phyloP scores from a whole-genome alignment of 1,140 invertebrate species.

The Contarinia nasturtii region DNA sequence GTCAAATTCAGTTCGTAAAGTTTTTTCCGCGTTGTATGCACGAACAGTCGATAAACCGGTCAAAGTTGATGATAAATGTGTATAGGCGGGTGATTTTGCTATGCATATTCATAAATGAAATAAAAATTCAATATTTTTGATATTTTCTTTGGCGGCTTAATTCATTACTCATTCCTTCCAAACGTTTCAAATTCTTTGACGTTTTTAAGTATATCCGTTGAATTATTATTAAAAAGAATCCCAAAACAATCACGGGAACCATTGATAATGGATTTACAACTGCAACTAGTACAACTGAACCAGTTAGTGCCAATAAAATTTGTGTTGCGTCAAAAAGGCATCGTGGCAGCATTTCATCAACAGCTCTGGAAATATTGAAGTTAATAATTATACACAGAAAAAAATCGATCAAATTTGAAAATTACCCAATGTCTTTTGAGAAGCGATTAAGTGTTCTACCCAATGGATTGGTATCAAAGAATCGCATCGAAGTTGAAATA shows the following conservation, averaged over 20 bases:
- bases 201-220: conserved; percentile 57
- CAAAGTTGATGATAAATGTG: conserved; percentile 46
- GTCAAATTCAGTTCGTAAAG: conserved; percentile 41
- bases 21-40: conserved; percentile 33
- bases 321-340: conserved; percentile 36
- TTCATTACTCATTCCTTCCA: conserved; percentile 63
- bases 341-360: conserved; percentile 81
- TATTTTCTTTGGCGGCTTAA: not conserved
- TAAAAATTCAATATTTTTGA: not conserved
- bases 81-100: conserved; percentile 58
- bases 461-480: conserved; percentile 58
- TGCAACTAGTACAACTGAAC: conserved; percentile 44
- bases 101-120: conserved; percentile 7
- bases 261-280: conserved; percentile 54
- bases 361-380: conserved; percentile 25
- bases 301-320: conserved; percentile 39
- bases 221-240: conserved; percentile 47
- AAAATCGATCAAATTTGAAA: too few species aligned
- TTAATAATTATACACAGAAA: too few species aligned
- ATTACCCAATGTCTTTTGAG: conserved; percentile 53
- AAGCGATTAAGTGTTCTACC: conserved; percentile 57
- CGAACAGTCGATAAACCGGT: conserved; percentile 52
- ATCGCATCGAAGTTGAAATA: conserved; percentile 47
- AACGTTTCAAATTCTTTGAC: conserved; percentile 61
- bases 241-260: conserved; percentile 30